phyloP scores from a whole-genome alignment of 1,140 invertebrate species.

The Helicoverpa armigera region DNA sequence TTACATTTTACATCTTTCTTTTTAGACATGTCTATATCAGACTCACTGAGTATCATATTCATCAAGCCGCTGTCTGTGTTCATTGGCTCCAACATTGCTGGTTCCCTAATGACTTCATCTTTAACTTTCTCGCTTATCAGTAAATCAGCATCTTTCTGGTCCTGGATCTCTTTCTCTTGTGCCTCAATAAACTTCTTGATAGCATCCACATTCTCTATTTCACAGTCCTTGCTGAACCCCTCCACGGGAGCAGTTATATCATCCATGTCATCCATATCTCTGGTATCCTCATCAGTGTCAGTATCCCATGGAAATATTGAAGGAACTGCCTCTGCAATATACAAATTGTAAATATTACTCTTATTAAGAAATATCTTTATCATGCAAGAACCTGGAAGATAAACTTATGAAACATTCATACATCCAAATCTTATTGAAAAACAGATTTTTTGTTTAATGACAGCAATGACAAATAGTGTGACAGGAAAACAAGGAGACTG shows the following conservation, averaged over 20 bases:
- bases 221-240: constrained; percentile 46
- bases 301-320: constrained; percentile 77
- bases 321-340: constrained; percentile 71
- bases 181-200: constrained; percentile 77
- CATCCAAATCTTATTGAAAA: neutral
- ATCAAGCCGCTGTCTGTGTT: constrained; percentile 64
- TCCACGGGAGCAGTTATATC: constrained; percentile 18
- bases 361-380: neutral
- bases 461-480: constrained; percentile 36
- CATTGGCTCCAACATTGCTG: constrained; percentile 50
- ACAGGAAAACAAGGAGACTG: constrained; percentile 25
- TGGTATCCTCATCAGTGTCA: constrained; percentile 17
- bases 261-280: constrained; percentile 15
- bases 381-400: constrained; percentile 44
- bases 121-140: constrained; percentile 6
- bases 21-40: constrained; percentile 62
- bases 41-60: constrained; percentile 71
- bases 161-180: constrained; percentile 65
- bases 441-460: constrained; percentile 12
- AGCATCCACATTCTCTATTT: constrained; percentile 74
- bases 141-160: constrained; percentile 30
- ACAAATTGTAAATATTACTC: constrained; percentile 5
- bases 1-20: constrained; percentile 62
- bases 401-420: neutral
- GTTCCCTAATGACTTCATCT: constrained; percentile 11